Base-by-base conservation (phyloP, 2,888 invertebrate species). In the Empis stercorea region DNA sequence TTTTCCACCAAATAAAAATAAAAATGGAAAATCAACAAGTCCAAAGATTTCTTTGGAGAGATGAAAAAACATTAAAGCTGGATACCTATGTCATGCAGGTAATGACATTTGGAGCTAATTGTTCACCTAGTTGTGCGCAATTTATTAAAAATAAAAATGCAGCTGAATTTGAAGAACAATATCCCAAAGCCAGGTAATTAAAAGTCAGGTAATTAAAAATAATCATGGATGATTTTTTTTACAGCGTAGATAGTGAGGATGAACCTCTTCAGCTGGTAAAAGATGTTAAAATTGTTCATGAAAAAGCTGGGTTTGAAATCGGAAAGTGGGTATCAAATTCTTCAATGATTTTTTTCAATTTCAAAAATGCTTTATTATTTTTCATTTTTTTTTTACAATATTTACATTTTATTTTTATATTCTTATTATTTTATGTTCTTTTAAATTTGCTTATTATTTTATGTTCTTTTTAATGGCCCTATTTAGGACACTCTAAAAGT, bases 1-100 rank as follows among this genome's bases (percentile, higher is more conserved):
- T 60, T 58, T 61, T 59, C 30, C 52, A 59, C 11, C 46, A 57
- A 10, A 46, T 60, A 10, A 48, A 48, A 20, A 56, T 64, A 10
- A 43, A 51, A 6, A 10, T 50, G 13, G 52, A 57, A 38, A 61
- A 62, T 46, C 55, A 58, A 47, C 48, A 59, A 20, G 57, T 58
- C 1, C 48, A 53, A 34, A 14, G 60, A 9, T 59, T 61, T 47
- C 38, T 60, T 32, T 52, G 59, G 56, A 50, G 59, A 9, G 14
- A 44, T 4, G 43, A 41, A 11, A 47, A 52, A n/a, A 41, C 38
- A 2, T 4, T 46, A 5, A 40, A 48, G 23, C 52, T 49, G n/a
- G 55, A 49, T 34, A 47, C 50, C 23, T 58, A 54, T 44, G 53
- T 54, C 4, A 46, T 57, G 40, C 45, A 50, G 14, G 48, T 57